phyloP scores from a whole-genome alignment of 2,113 vertebrate genomes.

The Megaceryle maxima region DNA sequence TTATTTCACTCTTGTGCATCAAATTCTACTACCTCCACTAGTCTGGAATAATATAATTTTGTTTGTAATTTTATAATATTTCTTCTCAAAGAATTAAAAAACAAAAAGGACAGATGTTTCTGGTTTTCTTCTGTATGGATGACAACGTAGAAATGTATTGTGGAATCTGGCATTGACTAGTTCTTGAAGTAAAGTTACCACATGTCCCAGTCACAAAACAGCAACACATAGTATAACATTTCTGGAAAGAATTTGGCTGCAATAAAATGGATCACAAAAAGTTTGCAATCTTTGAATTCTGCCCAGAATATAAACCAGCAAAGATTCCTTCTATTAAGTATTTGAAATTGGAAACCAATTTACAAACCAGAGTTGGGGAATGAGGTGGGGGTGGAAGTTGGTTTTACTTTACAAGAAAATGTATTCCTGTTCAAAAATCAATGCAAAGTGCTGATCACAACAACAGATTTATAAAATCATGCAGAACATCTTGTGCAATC shows the following conservation, averaged over 20 bases:
- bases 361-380: not conserved
- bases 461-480: not conserved
- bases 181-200: constrained; percentile 35
- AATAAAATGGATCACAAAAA: constrained; percentile 33
- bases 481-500: not conserved
- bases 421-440: not conserved
- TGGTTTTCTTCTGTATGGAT: constrained; percentile 40
- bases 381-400: not conserved
- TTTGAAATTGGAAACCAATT: constrained; percentile 12
- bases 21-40: not conserved
- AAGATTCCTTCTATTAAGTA: not conserved
- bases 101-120: constrained; percentile 59
- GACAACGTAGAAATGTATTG: constrained; percentile 33
- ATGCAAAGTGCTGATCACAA: not conserved
- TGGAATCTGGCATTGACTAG: constrained; percentile 46
- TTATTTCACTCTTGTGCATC: not conserved
- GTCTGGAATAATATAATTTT: not conserved
- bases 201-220: constrained; percentile 26
- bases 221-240: constrained; percentile 29
- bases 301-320: not conserved
- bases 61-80: not conserved
- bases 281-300: constrained; percentile 7
- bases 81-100: constrained; percentile 4
- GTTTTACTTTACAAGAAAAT: not conserved
- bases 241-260: constrained; percentile 27